Percentiles rank a stretch among this genome's conserved stretches.
phyloP scores from a whole-genome alignment of 1,140 invertebrate genomes.

The Ptiloglossa arizonensis region DNA sequence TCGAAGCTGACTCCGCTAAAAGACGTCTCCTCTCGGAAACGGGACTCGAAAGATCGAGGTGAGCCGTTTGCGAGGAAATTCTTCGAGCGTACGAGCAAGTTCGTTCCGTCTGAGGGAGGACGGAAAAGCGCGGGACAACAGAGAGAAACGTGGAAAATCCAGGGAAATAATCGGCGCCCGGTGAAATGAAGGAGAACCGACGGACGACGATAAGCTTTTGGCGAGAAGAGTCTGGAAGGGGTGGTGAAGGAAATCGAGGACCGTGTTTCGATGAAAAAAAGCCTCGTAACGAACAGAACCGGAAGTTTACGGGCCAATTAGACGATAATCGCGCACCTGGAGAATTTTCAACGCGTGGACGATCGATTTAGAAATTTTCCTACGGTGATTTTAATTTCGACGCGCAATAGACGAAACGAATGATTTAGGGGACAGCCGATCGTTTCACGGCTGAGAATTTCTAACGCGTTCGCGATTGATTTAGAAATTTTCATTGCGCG shows the following conservation, averaged over 20 bases:
- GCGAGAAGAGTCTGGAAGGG: slow-evolving; percentile 9
- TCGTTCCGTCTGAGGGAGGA: slow-evolving; percentile 3
- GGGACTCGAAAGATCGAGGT: slow-evolving; percentile 34
- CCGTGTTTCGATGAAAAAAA: slow-evolving; percentile 4
- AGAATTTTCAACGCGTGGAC: too few relatives aligned
- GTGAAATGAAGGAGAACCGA: slow-evolving; percentile 30
- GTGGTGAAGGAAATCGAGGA: background rate
- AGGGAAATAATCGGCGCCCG: slow-evolving; percentile 8
- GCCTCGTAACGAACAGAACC: background rate
- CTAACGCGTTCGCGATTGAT: too few relatives aligned
- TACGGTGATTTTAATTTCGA: too few relatives aligned
- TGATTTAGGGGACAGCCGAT: too few relatives aligned
- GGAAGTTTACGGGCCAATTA: background rate
- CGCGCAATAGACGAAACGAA: too few relatives aligned
- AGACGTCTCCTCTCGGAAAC: slow-evolving; percentile 50
- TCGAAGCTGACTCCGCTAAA: slow-evolving; percentile 56
- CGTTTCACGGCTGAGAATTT: too few relatives aligned
- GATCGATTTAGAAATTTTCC: too few relatives aligned
- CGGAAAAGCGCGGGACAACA: background rate
- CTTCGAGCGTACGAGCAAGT: slow-evolving; percentile 12
- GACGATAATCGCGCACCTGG: too few relatives aligned
- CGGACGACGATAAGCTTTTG: slow-evolving; percentile 15
- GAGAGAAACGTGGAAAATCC: slow-evolving; percentile 7
- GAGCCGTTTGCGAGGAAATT: slow-evolving; percentile 52
- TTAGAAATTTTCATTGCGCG: too few relatives aligned